Conservation (phyloP, 1,140 invertebrate genomes). For the Papilio xuthus region DNA sequence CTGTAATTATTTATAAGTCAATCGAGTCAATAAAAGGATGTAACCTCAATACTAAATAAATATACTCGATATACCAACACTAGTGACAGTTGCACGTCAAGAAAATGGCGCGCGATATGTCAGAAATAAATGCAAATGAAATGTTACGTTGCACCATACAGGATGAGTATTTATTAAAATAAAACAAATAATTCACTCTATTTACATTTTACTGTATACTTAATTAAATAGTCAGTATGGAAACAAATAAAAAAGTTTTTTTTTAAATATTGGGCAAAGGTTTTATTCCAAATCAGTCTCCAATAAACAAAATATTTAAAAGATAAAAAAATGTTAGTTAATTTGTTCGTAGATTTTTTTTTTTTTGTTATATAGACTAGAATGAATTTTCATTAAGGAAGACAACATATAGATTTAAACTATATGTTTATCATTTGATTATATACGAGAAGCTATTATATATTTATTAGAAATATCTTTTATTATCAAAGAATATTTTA, state of each 20-base stretch:
- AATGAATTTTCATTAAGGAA: conserved; percentile 28
- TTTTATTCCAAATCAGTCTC: conserved; percentile 21
- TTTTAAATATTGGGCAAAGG: conserved; percentile 27
- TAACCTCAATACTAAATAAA: too few relatives aligned
- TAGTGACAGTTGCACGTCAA: not conserved
- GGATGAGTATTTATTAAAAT: not conserved
- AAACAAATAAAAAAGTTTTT: not conserved
- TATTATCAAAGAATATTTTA: not conserved
- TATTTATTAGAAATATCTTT: not conserved
- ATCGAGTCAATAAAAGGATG: too few relatives aligned
- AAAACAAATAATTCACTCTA: conserved; percentile 10
- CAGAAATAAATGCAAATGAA: conserved; percentile 32
- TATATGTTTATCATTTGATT: conserved; percentile 15
- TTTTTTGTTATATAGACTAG: conserved; percentile 33
- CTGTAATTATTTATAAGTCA: too few relatives aligned
- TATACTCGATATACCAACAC: not conserved
- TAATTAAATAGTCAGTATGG: not conserved
- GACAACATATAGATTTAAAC: conserved; percentile 8
- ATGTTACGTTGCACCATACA: not conserved
- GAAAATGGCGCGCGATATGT: conserved; percentile 7
- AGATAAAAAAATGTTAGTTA: not conserved
- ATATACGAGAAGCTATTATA: conserved; percentile 10
- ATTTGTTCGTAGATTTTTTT: not conserved
- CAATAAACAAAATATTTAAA: conserved; percentile 27
- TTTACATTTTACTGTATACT: conserved; percentile 6